Conservation (phyloP, 2,888 invertebrate species). For the Rhabditophanes sp. region DNA sequence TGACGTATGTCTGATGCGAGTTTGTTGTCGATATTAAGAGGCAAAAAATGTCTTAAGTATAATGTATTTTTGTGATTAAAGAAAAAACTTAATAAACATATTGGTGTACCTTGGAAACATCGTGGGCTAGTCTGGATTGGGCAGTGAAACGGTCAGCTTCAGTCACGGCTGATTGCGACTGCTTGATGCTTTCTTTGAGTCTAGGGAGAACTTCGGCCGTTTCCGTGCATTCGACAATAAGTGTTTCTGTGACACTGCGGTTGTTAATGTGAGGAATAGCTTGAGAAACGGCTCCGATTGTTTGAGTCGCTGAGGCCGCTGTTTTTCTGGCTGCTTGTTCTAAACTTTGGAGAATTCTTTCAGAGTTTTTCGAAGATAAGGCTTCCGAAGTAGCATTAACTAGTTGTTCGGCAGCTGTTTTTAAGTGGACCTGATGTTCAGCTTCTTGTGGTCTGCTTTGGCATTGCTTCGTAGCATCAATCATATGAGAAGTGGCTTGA, state of each 20-base stretch:
- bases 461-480: conserved; percentile 62
- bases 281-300: conserved; percentile 70
- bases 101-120: conserved; percentile 23
- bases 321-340: conserved; percentile 39
- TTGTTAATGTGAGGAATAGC: conserved; percentile 48
- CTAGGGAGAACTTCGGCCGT: conserved; percentile 46
- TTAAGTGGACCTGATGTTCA: conserved; percentile 52
- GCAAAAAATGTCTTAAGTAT: no score
- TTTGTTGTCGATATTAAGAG: no score
- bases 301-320: conserved; percentile 57
- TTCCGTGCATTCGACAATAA: conserved; percentile 45
- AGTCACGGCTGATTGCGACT: conserved; percentile 3
- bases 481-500: conserved; percentile 88
- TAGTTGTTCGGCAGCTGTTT: conserved; percentile 79
- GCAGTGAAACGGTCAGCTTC: conserved; percentile 31
- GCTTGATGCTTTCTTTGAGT: conserved; percentile 42
- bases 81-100: no score
- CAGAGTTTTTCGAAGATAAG: conserved; percentile 59
- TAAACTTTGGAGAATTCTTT: conserved; percentile 17
- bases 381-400: conserved; percentile 63
- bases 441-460: conserved; percentile 20
- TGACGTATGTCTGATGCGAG: no score
- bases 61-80: no score
- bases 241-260: conserved; percentile 16
- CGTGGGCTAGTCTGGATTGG: conserved; percentile 35